These are phyloP conservation scores for Strix uralensis DNA, from an alignment of 2,113 vertebrate genomes.

Conservation along the genomic window DNA sequence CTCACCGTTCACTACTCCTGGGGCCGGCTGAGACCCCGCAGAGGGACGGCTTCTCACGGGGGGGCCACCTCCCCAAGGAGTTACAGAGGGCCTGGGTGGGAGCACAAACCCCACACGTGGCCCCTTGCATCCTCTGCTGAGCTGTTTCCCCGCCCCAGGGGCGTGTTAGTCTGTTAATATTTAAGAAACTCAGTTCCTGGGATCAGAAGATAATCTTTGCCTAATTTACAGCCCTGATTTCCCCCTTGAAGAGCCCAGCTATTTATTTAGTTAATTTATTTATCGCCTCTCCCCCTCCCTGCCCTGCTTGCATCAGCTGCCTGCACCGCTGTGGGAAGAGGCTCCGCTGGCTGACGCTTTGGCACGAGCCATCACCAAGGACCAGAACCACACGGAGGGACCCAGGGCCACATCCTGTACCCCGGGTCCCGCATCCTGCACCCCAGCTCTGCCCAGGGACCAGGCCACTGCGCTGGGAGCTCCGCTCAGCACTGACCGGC, in stretches of 20 bases:
- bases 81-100: not conserved
- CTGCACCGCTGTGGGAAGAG: not conserved
- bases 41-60: accelerated
- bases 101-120: not conserved
- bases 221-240: not conserved
- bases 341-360: accelerated
- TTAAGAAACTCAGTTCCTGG: not conserved
- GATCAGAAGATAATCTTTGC: not conserved
- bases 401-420: no score
- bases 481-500: accelerated
- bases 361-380: accelerated
- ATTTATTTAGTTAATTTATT: not conserved
- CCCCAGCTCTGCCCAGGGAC: no score
- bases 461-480: accelerated
- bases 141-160: accelerated
- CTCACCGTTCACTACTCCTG: accelerated
- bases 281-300: not conserved
- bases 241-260: not conserved
- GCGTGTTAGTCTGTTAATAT: accelerated
- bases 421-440: no score
- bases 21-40: not conserved
- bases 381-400: accelerated
- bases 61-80: not conserved
- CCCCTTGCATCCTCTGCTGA: not conserved
- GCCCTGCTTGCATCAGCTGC: not conserved